phyloP scores from a whole-genome alignment of 1,140 invertebrate species.

The Drosophila littoralis region DNA sequence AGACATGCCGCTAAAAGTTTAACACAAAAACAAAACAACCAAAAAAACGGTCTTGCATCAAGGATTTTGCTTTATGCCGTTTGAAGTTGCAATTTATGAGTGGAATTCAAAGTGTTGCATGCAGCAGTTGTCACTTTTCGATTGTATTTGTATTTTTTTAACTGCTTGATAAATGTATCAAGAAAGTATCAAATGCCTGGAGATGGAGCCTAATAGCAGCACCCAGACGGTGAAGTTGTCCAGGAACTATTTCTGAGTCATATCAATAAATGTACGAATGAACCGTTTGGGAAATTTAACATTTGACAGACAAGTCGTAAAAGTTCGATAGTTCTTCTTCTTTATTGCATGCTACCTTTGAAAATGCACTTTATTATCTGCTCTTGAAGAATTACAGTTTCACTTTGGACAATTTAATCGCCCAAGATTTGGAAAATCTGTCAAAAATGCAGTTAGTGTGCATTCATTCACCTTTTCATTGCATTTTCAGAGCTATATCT shows the following conservation, averaged over 20 bases:
- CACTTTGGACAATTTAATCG: not conserved
- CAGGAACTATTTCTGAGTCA: no score
- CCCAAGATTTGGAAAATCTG: not conserved
- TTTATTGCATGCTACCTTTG: no score
- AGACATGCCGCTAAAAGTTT: conserved; percentile 25
- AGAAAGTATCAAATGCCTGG: no score
- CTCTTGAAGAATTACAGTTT: not conserved
- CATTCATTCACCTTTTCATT: not conserved
- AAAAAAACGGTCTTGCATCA: conserved; percentile 13
- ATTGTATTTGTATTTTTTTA: not conserved
- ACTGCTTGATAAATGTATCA: no score
- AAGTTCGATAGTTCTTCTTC: no score
- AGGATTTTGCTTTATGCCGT: conserved; percentile 38
- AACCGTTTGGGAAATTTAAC: no score
- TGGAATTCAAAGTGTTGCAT: conserved; percentile 23
- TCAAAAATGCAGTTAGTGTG: not conserved
- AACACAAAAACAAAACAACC: conserved; percentile 11
- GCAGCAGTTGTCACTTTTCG: not conserved
- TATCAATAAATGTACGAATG: no score
- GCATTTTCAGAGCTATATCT: conserved; percentile 1
- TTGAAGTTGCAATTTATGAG: conserved; percentile 52
- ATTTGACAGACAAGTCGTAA: no score
- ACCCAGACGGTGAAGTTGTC: no score
- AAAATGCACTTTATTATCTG: not conserved
- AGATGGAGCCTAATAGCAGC: no score